phyloP scores from a whole-genome alignment of 2,797 vertebrate species.

The Pangasius djambal region DNA sequence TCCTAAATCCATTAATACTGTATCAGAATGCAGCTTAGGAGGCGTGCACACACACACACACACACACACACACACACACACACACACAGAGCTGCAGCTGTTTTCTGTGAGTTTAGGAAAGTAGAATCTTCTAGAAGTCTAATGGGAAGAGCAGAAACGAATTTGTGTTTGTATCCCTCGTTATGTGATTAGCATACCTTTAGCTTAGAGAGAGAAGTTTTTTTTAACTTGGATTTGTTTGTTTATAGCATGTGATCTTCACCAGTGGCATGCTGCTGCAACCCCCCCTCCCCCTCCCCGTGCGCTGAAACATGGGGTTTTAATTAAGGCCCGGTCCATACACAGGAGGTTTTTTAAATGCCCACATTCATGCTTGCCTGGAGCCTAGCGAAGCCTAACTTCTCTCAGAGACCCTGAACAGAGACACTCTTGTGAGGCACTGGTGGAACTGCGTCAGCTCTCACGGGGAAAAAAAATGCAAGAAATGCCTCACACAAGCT shows the following conservation, averaged over 20 bases:
- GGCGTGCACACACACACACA: neutral
- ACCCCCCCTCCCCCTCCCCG: slow-evolving; percentile 52
- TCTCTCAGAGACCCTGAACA: slow-evolving; percentile 68
- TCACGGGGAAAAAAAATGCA: slow-evolving; percentile 55
- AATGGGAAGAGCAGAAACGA: slow-evolving; percentile 26
- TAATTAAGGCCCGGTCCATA: slow-evolving; percentile 62
- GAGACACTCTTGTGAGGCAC: slow-evolving; percentile 71
- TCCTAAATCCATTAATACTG: slow-evolving; percentile 37
- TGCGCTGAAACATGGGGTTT: slow-evolving; percentile 64
- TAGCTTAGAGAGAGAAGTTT: slow-evolving; percentile 19
- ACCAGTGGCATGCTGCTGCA: slow-evolving; percentile 57
- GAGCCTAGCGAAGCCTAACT: slow-evolving; percentile 67
- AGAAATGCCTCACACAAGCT: slow-evolving; percentile 62
- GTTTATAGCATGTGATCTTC: slow-evolving; percentile 65
- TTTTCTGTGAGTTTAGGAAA: slow-evolving; percentile 41
- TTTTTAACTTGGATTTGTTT: slow-evolving; percentile 57
- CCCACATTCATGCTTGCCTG: slow-evolving; percentile 73
- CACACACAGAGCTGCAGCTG: slow-evolving; percentile 34
- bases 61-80: neutral
- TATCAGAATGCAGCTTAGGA: slow-evolving; percentile 36
- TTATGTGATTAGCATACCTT: slow-evolving; percentile 45
- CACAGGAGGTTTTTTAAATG: slow-evolving; percentile 66
- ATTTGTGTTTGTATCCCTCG: slow-evolving; percentile 22
- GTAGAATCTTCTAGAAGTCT: slow-evolving; percentile 22
- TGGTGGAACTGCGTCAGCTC: slow-evolving; percentile 70